Conservation (phyloP, 2,888 invertebrate species). For the Entomobrya multifasciata region DNA sequence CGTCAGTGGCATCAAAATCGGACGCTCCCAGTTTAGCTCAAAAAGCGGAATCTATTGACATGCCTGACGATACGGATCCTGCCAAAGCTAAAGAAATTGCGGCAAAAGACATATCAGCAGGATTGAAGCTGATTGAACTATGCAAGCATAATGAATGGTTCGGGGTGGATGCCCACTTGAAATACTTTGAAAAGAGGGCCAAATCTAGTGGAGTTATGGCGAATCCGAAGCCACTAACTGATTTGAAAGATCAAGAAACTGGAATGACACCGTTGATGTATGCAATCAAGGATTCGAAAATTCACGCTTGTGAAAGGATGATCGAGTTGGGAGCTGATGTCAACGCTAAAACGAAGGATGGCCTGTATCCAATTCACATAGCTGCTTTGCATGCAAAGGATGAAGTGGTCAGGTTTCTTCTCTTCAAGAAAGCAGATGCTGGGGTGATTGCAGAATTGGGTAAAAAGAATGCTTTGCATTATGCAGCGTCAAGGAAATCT, state of each 20-base stretch:
- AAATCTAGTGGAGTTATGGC: not conserved
- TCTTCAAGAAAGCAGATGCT: constrained; percentile 94
- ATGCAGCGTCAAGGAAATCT: constrained; percentile 95
- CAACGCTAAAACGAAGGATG: constrained; percentile 93
- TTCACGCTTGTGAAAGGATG: constrained; percentile 93
- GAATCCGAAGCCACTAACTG: not conserved
- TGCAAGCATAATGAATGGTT: constrained; percentile 25
- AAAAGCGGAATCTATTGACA: constrained; percentile 7
- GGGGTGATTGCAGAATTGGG: constrained; percentile 91
- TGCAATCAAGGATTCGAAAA: constrained; percentile 97
- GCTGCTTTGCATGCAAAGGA: constrained; percentile 99
- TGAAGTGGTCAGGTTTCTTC: constrained; percentile 83
- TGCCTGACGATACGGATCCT: not conserved
- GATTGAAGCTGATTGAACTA: not conserved
- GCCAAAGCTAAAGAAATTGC: not conserved
- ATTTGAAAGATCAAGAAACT: no score
- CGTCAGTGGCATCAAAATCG: not conserved
- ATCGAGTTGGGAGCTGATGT: constrained; percentile 96
- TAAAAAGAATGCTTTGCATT: constrained; percentile 95
- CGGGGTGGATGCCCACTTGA: not conserved
- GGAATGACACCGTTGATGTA: no score
- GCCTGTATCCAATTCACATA: constrained; percentile 97
- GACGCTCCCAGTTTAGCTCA: no score
- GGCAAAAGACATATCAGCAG: not conserved
- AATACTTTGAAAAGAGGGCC: constrained; percentile 21